Evolutionary conservation across 2,113 vertebrate species (phyloP), one percentile per base, ranked within the genome.

Genomic region (Pteruthius melanotis): DNA sequence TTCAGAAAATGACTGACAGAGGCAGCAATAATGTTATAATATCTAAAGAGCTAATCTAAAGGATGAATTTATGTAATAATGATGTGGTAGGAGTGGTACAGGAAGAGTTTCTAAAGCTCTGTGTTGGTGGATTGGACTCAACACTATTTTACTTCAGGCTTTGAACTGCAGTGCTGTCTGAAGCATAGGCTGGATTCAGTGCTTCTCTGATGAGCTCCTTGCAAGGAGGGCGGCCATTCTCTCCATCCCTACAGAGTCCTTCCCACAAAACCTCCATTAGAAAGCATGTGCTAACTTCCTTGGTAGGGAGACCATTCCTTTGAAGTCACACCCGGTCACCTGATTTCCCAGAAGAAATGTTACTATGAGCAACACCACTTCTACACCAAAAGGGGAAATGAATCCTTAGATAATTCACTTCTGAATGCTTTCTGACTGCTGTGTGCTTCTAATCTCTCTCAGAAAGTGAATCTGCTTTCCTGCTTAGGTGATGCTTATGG

Each of bases 191-290:
- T 53, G 53, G 35, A 66, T 31, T 35, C 42, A 47, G 31, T 0
- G 2, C n/a, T 53, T 19, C 28, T 37, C 28, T 49, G 49, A 63
- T 5, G 14, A 87, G 52, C 24, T 60, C 47, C 59, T 33, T 18
- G 5, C 0, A 0, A 70, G 44, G 19, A 35, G 9, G 8, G 35
- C 57, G 44, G 53, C 20, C 50, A 28, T 59, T 71, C 50, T 35
- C 68, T 54, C 16, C 35, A 54, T 4, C 33, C 54, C 40, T 65
- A 23, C 1, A 21, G 23, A 63, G 11, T 15, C 23, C 22, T 52
- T 49, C 9, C 44, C 52, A 47, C 1, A 44, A 68, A 49, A 53
- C 7, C 45, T 61, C 27, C 39, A 64, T 64, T 18, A n/a, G 30
- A 13, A 83, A 85, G 10, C 11, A 42, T 0, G 0, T 11, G 18